Base-by-base conservation (phyloP, 2,888 invertebrate genomes). In the Hylaea fasciaria region DNA sequence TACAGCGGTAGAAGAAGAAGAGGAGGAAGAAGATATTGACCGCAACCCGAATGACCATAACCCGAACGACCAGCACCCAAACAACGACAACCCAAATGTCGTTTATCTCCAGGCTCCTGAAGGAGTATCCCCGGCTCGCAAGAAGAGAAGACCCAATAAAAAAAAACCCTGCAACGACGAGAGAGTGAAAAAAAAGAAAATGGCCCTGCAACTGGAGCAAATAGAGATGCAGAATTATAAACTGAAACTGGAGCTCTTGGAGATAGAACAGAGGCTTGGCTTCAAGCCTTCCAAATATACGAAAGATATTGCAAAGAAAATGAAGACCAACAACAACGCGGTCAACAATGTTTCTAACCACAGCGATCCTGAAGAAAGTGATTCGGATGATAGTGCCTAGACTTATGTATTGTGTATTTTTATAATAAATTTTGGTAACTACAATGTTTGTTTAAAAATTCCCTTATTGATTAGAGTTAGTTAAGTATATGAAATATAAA, bases 171-270 rank as follows among this genome's bases (percentile, higher is more conserved):
- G 48, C 0, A 56, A 32, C 22, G 66, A 66, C 12, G 64, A 40
- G 4, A 63, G 29, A 14, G 32, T 61, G 41, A 61, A 46, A 41
- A 67, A 64, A 10, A 62, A 54, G 29, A 68, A 64, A 16, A 29
- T 48, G 11, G 43, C 48, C 9, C 37, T 68, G 2, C 58, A 68
- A 28, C 43, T 68, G 11, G 65, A 66, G 5, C 57, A 49, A 10
- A 52, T 69, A 22, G 61, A 69, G 39, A 17, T 66, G 43, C 64
- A 69, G 47, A 69, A 69, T 50, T 69, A 69, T 37, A 69, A 69
- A 48, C 28, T 63, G 29, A 58, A 57, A 16, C 52, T 68, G 9
- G 68, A 68, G 47, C 58, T 63, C 0, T 39, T 66, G 2, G 55
- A 63, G 14, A 54, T 68, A 41, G 68, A 68, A 10, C 44, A 51